These are phyloP conservation scores for Onychostoma macrolepis DNA, from an alignment of 2,113 vertebrate species.

Conservation along the genomic window DNA sequence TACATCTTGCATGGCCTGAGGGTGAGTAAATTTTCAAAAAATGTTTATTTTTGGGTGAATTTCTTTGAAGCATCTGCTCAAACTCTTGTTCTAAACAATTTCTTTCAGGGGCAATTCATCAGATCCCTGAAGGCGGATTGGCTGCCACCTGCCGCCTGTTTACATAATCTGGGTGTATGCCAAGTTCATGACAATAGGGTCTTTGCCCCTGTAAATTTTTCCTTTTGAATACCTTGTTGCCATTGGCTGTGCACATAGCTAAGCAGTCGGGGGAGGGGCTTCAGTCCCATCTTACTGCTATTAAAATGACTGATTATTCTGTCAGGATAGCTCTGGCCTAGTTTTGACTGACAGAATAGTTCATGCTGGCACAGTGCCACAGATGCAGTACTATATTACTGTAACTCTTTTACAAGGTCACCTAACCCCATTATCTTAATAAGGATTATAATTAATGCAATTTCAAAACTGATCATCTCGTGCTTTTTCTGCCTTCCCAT, in stretches of 20 bases:
- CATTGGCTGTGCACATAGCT: not conserved
- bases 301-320: conserved; percentile 71
- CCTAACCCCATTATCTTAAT: conserved; percentile 22
- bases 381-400: conserved; percentile 59
- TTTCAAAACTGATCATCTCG: conserved; percentile 17
- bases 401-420: conserved; percentile 57
- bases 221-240: not conserved
- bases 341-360: conserved; percentile 67
- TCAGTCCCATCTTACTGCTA: conserved; percentile 67
- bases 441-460: conserved; percentile 30
- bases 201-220: not conserved
- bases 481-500: conserved; percentile 8
- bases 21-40: too few species aligned
- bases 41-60: not conserved
- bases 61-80: not conserved
- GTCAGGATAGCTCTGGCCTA: conserved; percentile 67
- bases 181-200: conserved; percentile 10
- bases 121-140: not conserved
- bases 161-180: conserved; percentile 8
- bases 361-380: conserved; percentile 40
- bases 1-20: too few species aligned
- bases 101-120: not conserved
- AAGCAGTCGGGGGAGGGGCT: conserved; percentile 53
- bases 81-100: not conserved
- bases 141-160: not conserved